Base-by-base conservation (phyloP, 2,888 invertebrate genomes). In the Neoitamus cyanurus region DNA sequence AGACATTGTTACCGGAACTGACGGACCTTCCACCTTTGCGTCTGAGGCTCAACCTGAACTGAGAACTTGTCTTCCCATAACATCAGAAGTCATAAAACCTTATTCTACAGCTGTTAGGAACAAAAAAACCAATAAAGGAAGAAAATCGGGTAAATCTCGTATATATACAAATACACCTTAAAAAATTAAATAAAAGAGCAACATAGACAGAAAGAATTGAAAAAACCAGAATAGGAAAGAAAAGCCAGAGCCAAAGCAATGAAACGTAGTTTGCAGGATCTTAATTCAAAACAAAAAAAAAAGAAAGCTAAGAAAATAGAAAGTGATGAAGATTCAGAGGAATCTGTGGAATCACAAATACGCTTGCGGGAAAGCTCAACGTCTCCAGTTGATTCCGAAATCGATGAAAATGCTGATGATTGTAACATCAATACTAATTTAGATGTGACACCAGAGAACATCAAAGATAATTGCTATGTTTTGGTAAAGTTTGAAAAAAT, bases 251-350 rank as follows among this genome's bases (percentile, higher is more conserved):
- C 72, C 36, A 85, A 83, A 72, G 20, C 20, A 46, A 72, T 83
- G 31, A 85, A 85, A 83, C 83, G 83, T 70, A 83, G 36, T 83
- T 78, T 69, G 37, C 42, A 36, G 72, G 83, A 83, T n/a, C 46
- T 83, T 83, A 77, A 83, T 73, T 85, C 83, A 84, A 84, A 20
- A 77, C 78, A 85, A 69, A 83, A 83, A 75, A 85, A 85, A 83
- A 77, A 85, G 46, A 83, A 70, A 84, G 84, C 70, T 84, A 69
- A 85, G 83, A 83, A 85, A 70, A n/a, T 69, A 48, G 85, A 80
- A 80, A 84, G 80, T 7, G 42, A 78, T 83, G 83, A 85, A 48
- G 78, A 83, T 78, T 83, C 78, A 85, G 72, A 83, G 46, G 78
- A 78, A 83, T 85, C 77, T 83, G 78, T 83, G 69, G 58, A 36